Evolutionary conservation across 1,140 invertebrate species (phyloP).

Genomic region (Planococcus citri): DNA sequence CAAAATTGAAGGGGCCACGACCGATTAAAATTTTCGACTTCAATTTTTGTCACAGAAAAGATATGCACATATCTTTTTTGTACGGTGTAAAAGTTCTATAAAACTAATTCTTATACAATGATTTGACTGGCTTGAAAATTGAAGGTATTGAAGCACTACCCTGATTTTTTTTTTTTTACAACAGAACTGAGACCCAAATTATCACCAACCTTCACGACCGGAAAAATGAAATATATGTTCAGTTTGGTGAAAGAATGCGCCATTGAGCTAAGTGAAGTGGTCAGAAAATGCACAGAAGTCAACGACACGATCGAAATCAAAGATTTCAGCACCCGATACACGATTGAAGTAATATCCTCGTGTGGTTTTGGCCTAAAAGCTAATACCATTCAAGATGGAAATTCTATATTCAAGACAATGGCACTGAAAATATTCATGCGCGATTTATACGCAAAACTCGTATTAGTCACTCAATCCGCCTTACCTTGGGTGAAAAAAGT

Average conservation of each 20-base stretch:
- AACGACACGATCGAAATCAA: too few relatives aligned
- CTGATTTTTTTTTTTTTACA: too few relatives aligned
- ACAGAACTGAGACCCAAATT: conserved; percentile 36
- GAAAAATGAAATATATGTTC: conserved; percentile 44
- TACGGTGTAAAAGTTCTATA: too few relatives aligned
- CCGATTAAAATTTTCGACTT: too few relatives aligned
- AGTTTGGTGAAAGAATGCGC: conserved; percentile 34
- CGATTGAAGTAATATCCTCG: conserved; percentile 42
- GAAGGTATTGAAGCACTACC: too few relatives aligned
- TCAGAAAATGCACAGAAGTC: too few relatives aligned
- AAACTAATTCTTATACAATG: too few relatives aligned
- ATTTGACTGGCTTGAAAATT: too few relatives aligned
- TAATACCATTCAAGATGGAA: conserved; percentile 37
- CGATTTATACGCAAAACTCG: conserved; percentile 1
- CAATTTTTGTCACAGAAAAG: too few relatives aligned
- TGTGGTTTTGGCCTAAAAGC: conserved; percentile 44
- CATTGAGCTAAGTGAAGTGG: background rate
- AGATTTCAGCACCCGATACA: conserved; percentile 36
- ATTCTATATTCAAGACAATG: conserved; percentile 38
- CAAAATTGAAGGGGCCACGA: too few relatives aligned
- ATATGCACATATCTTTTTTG: too few relatives aligned
- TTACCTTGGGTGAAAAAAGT: conserved; percentile 23
- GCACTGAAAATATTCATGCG: conserved; percentile 31
- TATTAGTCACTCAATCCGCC: conserved; percentile 21
- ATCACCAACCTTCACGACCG: conserved; percentile 42